Base-by-base conservation (phyloP, 2,113 vertebrate genomes). In the Colossoma macropomum region DNA sequence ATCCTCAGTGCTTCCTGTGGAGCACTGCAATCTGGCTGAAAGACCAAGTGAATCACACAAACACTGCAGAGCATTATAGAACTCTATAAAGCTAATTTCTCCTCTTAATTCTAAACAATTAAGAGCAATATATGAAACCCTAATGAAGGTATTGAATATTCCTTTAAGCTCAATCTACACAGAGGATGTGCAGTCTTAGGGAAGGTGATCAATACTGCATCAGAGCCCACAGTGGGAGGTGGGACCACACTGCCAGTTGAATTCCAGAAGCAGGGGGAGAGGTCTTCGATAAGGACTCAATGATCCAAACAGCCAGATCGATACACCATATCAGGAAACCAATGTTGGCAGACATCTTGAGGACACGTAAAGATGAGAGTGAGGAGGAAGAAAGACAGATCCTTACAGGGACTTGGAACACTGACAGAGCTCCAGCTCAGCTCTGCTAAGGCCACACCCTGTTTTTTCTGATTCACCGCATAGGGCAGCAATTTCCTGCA, bases 191-290 rank as follows among this genome's bases (percentile, higher is more conserved):
- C 62, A 19, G 28, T 32, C 16, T 0, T 19, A 34, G 30, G 17
- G 23, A 60, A 71, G 28, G 6, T 28, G 15, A 84, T 79, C 70
- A 79, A 74, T 79, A 59, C 6, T 59, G 60, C 7, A 74, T 66
- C 71, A 79, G 45, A 28, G 38, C 41, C 12, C 27, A 48, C 16
- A 8, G 15, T 12, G 28, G 19, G 69, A 81, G 34, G 34, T 38
- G 19, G 21, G 19, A 19, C 19, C 32, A 50, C 38, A 15, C n/a
- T 27, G 11, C 7, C 30, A 7, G 59, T 12, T 50, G 52, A 12
- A 30, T 62, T 69, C 38, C 27, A 45, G 28, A 56, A 2, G 41
- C 60, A 56, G 19, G 21, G 0, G 3, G 30, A 66, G 8, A 30
- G 32, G 4, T 17, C 65, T 1, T 59, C 75, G 63, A 25, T 74